Base-by-base conservation (phyloP, 1,140 invertebrate genomes). In the Pogonomyrmex californicus region DNA sequence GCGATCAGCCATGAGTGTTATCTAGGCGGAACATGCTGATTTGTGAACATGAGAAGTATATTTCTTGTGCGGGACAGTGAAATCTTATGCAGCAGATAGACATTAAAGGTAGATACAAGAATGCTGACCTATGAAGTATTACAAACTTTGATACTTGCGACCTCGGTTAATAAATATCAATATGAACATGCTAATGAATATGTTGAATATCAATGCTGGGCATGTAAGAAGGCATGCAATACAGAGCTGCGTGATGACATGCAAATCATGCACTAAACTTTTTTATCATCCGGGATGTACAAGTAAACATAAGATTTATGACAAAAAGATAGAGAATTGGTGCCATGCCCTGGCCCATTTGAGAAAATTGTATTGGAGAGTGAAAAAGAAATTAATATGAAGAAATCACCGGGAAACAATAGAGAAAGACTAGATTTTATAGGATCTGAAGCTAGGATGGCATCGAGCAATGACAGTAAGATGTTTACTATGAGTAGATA, bases 311-410 rank as follows among this genome's bases (percentile, higher is more conserved):
- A 44, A 68, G 6, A 68, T n/a, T 23, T 68, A 68, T 68, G 14
- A 68, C 9, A 44, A 68, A 44, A 68, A 68, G n/a, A n/a, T 1
- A 12, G 14, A 0, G 65, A 68, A 44, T 41, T 44, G 17, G 41
- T 68, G 7, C 7, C 65, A 23, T 68, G 41, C 47, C 12, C 12
- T 47, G 41, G 65, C 23, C 65, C 41, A 68, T 68, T 68, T 68
- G 65, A 68, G 17, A 68, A 68, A 30, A 47, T 68, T 68, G 10
- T 23, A 68, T n/a, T 47, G 7, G 17, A 62, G 36, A 62, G 23
- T 23, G 23, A 23, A 23, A 23, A 23, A 23, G 23, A 56, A 17
- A 56, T 4, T 12, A 17, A 56, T 10, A 56, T 56, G 54, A 56
- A 56, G 14, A 56, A 56, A 17, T 4, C 54, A 56, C 4, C 17